phyloP scores from a whole-genome alignment of 2,797 vertebrate genomes.

The Galagoides demidoff region DNA sequence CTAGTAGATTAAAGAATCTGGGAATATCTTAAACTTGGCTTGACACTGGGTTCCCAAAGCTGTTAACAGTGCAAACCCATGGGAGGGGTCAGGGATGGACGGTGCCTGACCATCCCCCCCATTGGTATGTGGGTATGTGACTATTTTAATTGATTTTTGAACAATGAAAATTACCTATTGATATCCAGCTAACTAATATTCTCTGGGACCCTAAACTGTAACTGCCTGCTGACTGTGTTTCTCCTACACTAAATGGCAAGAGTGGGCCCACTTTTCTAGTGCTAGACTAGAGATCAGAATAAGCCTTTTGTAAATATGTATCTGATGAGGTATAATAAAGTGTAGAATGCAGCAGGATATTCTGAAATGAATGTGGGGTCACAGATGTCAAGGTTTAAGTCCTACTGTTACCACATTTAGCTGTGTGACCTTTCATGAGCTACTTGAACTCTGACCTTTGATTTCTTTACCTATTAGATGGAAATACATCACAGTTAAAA shows the following conservation, averaged over 20 bases:
- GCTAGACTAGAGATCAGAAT: not conserved
- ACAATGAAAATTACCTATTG: not conserved
- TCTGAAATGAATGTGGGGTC: not conserved
- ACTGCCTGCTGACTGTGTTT: not conserved
- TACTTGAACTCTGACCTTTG: not conserved
- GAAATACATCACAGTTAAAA: not conserved
- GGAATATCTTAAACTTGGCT: slow-evolving; percentile 3
- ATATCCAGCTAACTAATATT: not conserved
- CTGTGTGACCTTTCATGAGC: not conserved
- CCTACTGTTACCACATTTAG: not conserved
- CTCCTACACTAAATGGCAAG: not conserved
- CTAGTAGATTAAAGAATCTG: not conserved
- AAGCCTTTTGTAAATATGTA: not conserved
- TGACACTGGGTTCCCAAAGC: not conserved
- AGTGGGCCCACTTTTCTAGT: not conserved
- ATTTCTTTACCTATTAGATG: not conserved
- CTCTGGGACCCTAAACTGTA: not conserved
- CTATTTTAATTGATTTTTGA: not conserved
- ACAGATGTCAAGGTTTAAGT: not conserved
- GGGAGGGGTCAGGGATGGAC: too few species aligned
- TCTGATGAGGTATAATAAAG: not conserved
- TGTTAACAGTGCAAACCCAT: not conserved
- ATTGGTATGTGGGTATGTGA: too few species aligned
- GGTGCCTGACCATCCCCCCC: too few species aligned
- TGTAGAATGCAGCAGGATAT: not conserved